These are phyloP conservation scores for Halictus rubicundus DNA, from an alignment of 1,140 invertebrate genomes.

Conservation along the genomic window DNA sequence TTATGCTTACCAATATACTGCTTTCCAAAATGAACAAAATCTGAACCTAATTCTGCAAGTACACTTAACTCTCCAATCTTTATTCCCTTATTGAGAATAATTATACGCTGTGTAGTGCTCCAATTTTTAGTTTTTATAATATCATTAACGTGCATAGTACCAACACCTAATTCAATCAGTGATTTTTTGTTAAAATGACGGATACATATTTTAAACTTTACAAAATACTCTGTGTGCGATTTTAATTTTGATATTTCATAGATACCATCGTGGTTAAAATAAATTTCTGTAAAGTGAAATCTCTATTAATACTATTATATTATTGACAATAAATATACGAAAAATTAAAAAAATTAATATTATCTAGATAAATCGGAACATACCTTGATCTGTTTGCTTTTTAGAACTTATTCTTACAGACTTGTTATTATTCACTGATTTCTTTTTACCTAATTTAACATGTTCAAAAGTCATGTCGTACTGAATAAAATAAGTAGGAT, in stretches of 20 bases:
- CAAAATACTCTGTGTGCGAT: slow-evolving; percentile 46
- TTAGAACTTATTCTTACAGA: slow-evolving; percentile 69
- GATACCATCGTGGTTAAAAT: slow-evolving; percentile 71
- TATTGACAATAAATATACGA: slow-evolving; percentile 10
- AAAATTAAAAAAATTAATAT: neutral
- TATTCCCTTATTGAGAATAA: slow-evolving; percentile 73
- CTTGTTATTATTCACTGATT: slow-evolving; percentile 62
- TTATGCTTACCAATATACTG: slow-evolving; percentile 77
- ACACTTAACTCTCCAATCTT: slow-evolving; percentile 78
- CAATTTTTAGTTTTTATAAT: slow-evolving; percentile 59
- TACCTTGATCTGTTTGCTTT: slow-evolving; percentile 69
- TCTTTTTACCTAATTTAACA: slow-evolving; percentile 59
- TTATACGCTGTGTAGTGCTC: slow-evolving; percentile 66
- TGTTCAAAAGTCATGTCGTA: slow-evolving; percentile 66
- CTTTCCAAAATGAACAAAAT: slow-evolving; percentile 79
- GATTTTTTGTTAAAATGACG: slow-evolving; percentile 72
- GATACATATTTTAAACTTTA: slow-evolving; percentile 73
- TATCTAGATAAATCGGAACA: neutral
- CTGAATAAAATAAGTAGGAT: slow-evolving; percentile 72
- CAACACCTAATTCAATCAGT: slow-evolving; percentile 72
- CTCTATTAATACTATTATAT: neutral
- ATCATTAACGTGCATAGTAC: slow-evolving; percentile 65
- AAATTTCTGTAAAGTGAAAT: slow-evolving; percentile 64
- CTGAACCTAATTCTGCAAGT: slow-evolving; percentile 78
- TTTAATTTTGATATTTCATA: slow-evolving; percentile 68